Percentiles rank a stretch among this genome's conserved stretches.
Evolutionary conservation across 2,888 invertebrate species (phyloP).

Genomic region (Eupeodes luniger): DNA sequence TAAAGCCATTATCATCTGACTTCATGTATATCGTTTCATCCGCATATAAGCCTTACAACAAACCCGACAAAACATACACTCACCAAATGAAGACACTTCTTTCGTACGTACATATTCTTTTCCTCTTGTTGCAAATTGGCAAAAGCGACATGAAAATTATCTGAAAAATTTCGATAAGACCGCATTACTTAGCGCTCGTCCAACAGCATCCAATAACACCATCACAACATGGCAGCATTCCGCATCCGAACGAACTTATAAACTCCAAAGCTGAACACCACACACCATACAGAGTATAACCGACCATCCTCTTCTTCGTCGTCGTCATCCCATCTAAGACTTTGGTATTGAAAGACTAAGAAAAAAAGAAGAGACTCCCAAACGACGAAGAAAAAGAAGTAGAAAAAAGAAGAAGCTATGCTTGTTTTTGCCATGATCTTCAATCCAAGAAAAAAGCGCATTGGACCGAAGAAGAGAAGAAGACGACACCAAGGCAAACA

Average conservation of each 20-base stretch:
- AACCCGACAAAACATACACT: neutral
- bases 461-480: neutral
- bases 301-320: no score
- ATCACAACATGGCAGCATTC: conserved; percentile 48
- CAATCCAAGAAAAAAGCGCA: conserved; percentile 27
- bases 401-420: conserved; percentile 11
- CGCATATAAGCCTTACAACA: neutral
- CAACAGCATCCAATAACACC: conserved; percentile 62
- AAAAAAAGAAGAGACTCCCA: neutral
- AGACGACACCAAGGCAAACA: neutral
- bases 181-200: conserved; percentile 72
- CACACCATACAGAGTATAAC: neutral
- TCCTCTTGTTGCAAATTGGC: conserved; percentile 72
- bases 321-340: conserved; percentile 1
- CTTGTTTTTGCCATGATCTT: conserved; percentile 64
- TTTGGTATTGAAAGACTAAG: neutral
- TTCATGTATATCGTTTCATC: conserved; percentile 12
- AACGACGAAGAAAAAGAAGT: conserved; percentile 7
- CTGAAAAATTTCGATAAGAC: conserved; percentile 76
- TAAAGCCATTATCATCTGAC: conserved; percentile 15
- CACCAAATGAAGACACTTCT: conserved; percentile 71
- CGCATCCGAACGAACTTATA: neutral
- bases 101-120: neutral
- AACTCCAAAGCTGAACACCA: neutral
- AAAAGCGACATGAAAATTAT: conserved; percentile 74